Percentiles rank a stretch among this genome's conserved stretches.
These are phyloP conservation scores for Acrobasis repandana DNA, from an alignment of 2,888 invertebrate genomes.

Conservation along the genomic window DNA sequence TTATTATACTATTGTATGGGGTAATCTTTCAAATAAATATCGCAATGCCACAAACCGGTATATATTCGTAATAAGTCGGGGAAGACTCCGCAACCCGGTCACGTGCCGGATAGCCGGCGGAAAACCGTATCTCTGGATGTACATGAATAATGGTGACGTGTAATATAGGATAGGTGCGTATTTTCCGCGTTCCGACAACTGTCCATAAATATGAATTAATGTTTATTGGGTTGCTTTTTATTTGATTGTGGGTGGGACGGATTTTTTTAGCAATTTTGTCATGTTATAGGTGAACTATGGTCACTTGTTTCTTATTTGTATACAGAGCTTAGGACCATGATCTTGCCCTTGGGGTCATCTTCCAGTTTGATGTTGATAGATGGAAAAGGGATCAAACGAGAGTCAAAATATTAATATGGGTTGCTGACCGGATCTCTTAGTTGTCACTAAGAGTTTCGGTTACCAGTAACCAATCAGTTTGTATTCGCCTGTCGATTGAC, in stretches of 20 bases:
- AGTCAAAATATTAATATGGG: too few species aligned
- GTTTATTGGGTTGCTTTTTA: conserved; percentile 17
- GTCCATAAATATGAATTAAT: conserved; percentile 19
- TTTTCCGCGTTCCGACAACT: conserved; percentile 18
- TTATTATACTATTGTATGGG: neutral
- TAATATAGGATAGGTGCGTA: conserved; percentile 23
- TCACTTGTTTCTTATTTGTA: too few species aligned
- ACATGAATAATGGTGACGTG: conserved; percentile 35
- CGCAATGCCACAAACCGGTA: conserved; percentile 13
- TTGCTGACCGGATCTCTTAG: too few species aligned
- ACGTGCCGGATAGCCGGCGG: conserved; percentile 37
- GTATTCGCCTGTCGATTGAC: too few species aligned
- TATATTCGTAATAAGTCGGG: conserved; percentile 39
- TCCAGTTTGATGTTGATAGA: too few species aligned
- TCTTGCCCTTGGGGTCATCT: too few species aligned
- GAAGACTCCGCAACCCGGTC: conserved; percentile 46
- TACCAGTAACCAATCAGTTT: too few species aligned
- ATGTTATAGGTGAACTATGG: neutral
- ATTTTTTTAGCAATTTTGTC: neutral
- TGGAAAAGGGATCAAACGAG: too few species aligned
- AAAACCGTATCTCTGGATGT: conserved; percentile 33
- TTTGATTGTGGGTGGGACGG: conserved; percentile 4
- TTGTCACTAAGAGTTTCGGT: too few species aligned
- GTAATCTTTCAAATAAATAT: neutral
- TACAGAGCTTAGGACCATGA: too few species aligned